Base-by-base conservation (phyloP, 2,888 invertebrate species). In the Theretra japonica region DNA sequence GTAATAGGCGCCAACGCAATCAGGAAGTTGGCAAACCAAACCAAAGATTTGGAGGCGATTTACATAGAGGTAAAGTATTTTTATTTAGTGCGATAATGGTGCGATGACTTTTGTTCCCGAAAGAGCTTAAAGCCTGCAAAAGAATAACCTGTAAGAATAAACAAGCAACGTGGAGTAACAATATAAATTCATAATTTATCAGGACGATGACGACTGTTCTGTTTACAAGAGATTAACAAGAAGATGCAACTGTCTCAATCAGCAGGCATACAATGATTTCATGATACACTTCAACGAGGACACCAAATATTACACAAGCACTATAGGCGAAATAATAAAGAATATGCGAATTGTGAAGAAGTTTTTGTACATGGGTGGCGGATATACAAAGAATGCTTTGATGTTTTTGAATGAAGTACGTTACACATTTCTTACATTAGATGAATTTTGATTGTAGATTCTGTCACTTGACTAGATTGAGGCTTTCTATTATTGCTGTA, bases 251-350 rank as follows among this genome's bases (percentile, higher is more conserved):
- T 94, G 93, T 75, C 75, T 94, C 15, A 93, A 92, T 72, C 83
- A 83, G 53, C 73, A 77, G 4, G 82, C 87, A 70, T 93, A 89
- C 72, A 94, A 93, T 69, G 93, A 94, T 76, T 90, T 94, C 33
- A 80, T 91, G 0, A 91, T 94, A 75, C 90, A 91, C 75, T 94
- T 94, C 73, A 93, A 93, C 74, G 93, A 93, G 75, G 81, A 88
- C 15, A 86, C 86, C 0, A 90, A 88, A 71, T 90, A 87, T 74
- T 82, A 82, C 48, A 91, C 90, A 1, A 91, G 79, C 72, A 82
- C 80, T n/a, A 74, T 84, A 30, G 93, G 93, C 3, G 92, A 93
- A 82, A 84, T 94, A 41, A 91, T 94, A 72, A 93, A 94, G 78
- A 94, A 94, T 76, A 80, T 93, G 79, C 84, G 87, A 0, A 91